Base-by-base conservation (phyloP, 2,797 vertebrate species). In the Podarcis lilfordi region DNA sequence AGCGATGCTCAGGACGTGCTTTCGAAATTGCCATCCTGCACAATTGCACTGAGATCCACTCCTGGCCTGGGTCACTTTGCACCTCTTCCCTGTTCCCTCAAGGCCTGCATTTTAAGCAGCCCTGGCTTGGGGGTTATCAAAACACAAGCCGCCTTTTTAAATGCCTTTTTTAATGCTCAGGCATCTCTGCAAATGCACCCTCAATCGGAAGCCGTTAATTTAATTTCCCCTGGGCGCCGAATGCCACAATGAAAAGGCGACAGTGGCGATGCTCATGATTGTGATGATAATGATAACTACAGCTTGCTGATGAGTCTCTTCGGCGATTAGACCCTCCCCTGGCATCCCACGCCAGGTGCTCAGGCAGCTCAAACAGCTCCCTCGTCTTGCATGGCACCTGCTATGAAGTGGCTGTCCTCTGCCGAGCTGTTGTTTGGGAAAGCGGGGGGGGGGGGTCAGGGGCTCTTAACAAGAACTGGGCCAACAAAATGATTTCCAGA, bases 151-250 rank as follows among this genome's bases (percentile, higher is more conserved):
- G 1, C 50, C 50, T 15, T 55, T 55, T 55, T 45, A 10, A 45
- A 17, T 61, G 69, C 27, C 7, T 75, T 37, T 37, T 80, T 21
- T 21, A 64, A 23, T 29, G 45, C 74, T 23, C 79, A 29, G 71
- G 37, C 15, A 19, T 78, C 9, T 69, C n/a, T 85, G 79, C 61
- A 19, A 11, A 74, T 35, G 7, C 27, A 66, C 55, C 68, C 35
- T 86, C 64, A 32, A 29, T 81, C 78, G 82, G 55, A 84, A 86
- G 59, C 50, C 87, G 64, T 32, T 89, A 78, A 88, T 89, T 92
- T 21, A 5, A 87, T 85, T 50, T 71, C 75, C 71, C 72, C 74
- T 2, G 25, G 59, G 27, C 55, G 13, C 89, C 59, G 76, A 84
- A 88, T 77, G 88, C 59, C 87, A 86, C 35, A 37, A 55, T 55